Evolutionary conservation across 2,797 vertebrate genomes (phyloP), one percentile per base, ranked within the genome.

Genomic region (Carapus acus): DNA sequence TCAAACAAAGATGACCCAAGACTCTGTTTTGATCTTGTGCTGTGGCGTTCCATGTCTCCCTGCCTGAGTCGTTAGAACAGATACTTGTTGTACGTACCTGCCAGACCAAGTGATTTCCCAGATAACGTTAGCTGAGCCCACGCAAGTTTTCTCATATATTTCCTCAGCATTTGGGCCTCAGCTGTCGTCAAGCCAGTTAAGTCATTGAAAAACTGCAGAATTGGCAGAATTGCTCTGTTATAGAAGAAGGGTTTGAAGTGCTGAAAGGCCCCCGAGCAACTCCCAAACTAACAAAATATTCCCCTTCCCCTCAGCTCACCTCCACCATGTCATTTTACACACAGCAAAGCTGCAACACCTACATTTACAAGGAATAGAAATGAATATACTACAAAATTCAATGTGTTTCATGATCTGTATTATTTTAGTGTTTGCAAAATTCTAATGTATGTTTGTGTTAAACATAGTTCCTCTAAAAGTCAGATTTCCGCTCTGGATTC

Each of bases 61-160:
- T 2, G 58, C 56, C 29, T 69, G 54, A 20, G 19, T 61, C 45
- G 39, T 71, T 55, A 41, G 65, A 66, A 70, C 50, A 46, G 71
- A 76, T 76, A 51, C 62, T 71, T 73, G 62, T 76, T 82, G 73
- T 73, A 71, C 73, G 66, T 74, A 82, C 79, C 78, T 74, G 79
- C 78, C 78, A 80, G 78, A 58, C 72, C 67, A 74, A 85, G 80
- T 21, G 65, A 82, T 81, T 81, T 80, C 83, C 82, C 82, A 85
- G 83, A 86, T 81, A 79, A 76, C 38, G 12, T 44, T 34, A 44
- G 69, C 73, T 76, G 77, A 71, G 54, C 76, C 78, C 76, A 64
- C 78, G 69, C 74, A 34, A 47, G 67, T 73, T 80, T 71, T 79
- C 67, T 76, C 75, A 60, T 81, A 78, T 82, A 83, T 82, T 81